These are phyloP conservation scores for Pollachius pollachius DNA, from an alignment of 2,113 vertebrate genomes.

Conservation along the genomic window DNA sequence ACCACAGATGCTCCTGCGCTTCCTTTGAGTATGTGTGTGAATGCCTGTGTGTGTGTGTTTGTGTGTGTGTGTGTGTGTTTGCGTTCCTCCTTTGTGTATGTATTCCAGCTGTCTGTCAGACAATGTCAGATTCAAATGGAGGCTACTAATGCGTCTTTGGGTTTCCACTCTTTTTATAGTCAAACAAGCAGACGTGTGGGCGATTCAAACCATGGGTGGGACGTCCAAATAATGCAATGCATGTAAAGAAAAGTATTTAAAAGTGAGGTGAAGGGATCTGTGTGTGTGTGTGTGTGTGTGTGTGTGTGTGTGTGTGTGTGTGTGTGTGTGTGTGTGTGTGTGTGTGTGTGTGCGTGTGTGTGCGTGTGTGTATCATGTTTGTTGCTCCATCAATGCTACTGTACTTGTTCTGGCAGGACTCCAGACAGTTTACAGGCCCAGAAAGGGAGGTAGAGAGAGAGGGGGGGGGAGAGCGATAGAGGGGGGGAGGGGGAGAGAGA, in stretches of 20 bases:
- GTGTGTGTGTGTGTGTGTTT: conserved; percentile 21
- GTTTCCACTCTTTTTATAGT: conserved; percentile 42
- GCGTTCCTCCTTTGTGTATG: conserved; percentile 17
- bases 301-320: background rate
- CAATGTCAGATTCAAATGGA: conserved; percentile 41
- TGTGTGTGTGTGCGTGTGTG: conserved; percentile 8
- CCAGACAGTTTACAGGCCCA: conserved; percentile 60
- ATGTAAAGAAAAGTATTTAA: background rate
- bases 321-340: conserved; percentile 16
- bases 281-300: background rate
- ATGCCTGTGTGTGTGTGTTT: conserved; percentile 27
- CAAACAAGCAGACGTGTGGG: conserved; percentile 27
- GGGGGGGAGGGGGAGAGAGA: too few relatives aligned
- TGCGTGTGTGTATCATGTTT: conserved; percentile 12
- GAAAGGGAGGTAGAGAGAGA: conserved; percentile 59
- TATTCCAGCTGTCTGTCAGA: conserved; percentile 61
- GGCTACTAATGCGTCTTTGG: conserved; percentile 34
- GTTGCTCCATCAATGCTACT: conserved; percentile 59
- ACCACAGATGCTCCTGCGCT: conserved; percentile 70
- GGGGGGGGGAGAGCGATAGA: too few relatives aligned
- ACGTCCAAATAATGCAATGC: background rate
- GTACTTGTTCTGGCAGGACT: conserved; percentile 62
- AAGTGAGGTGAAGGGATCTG: background rate
- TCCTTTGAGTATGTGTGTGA: conserved; percentile 54
- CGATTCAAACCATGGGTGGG: background rate